Base-by-base conservation (phyloP, 2,888 invertebrate species). In the Caenorhabditis sp. region DNA sequence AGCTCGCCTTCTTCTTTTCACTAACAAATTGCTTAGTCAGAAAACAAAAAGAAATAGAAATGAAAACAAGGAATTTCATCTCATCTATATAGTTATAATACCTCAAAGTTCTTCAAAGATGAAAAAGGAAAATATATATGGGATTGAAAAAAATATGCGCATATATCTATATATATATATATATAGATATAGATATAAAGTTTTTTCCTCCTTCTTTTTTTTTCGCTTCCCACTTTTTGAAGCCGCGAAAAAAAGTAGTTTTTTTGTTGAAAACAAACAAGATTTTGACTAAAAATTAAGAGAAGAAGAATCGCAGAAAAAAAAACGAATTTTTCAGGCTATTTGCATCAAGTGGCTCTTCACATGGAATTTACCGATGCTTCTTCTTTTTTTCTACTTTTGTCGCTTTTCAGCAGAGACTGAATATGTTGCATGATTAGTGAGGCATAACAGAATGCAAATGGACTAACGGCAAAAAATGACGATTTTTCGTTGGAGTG, bases 241-340 rank as follows among this genome's bases (percentile, higher is more conserved):
- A 43, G 17, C 14, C 43, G 12, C 14, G 43, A 43, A 43, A 43
- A n/a, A 43, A 43, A 43, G 43, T 43, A 43, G 43, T 43, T 10
- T 43, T n/a, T 43, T 43, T 43, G 43, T 43, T 43, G 43, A 43
- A 43, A 43, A 43, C 43, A 43, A 43, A 43, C 43, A 43, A 43
- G 43, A 43, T 43, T 43, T 43, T 43, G 43, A 43, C 43, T 43
- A 14, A 43, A 43, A 43, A 43, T 43, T 17, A 43, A 43, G 31
- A 31, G 31, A 31, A 31, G 10, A 31, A 31, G 43, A 43, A 43
- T 10, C 43, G 43, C 43, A 43, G 17, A 43, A 43, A 17, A 17
- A 43, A 43, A 43, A 43, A 43, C 31, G 31, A 31, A 31, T 31
- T 31, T 31, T 8, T 36, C 36, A 10, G 10, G 36, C 36, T 36